Percentiles rank a stretch among this genome's conserved stretches.
phyloP scores from a whole-genome alignment of 2,888 invertebrate genomes.

The Uropetala carovei region DNA sequence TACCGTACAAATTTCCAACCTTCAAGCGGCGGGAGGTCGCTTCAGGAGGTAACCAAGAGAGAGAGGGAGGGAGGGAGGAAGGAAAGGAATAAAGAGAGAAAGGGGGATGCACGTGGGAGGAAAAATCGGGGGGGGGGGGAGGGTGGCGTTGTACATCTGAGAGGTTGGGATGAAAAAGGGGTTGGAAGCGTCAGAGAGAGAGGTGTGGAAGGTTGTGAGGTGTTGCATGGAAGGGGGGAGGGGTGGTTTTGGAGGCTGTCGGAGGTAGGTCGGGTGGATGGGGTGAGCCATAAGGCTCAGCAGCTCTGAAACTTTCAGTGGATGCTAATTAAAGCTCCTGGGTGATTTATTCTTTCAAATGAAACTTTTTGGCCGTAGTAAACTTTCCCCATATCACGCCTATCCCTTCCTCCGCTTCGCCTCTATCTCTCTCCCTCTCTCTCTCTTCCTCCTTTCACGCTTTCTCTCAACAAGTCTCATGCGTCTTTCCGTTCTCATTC shows the following conservation, averaged over 20 bases:
- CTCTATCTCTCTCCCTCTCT: neutral
- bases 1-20: slow-evolving; percentile 57
- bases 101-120: too few species aligned
- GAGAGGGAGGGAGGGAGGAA: neutral
- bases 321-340: slow-evolving; percentile 56
- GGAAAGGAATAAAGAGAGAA: neutral
- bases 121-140: too few species aligned
- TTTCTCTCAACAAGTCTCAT: neutral
- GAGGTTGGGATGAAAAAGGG: neutral
- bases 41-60: neutral
- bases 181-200: neutral
- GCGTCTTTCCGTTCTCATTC: neutral
- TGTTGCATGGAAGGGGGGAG: neutral
- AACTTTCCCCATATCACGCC: slow-evolving; percentile 62
- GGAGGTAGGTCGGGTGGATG: neutral
- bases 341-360: slow-evolving; percentile 64
- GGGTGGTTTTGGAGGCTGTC: neutral
- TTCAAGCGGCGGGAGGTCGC: slow-evolving; percentile 45
- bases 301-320: slow-evolving; percentile 51
- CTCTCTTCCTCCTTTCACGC: neutral
- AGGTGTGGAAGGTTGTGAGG: neutral
- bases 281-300: slow-evolving; percentile 25
- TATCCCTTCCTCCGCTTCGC: neutral
- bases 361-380: slow-evolving; percentile 55
- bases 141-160: neutral